These are phyloP conservation scores for Ctena decussata DNA, from an alignment of 2,888 invertebrate species.

Conservation along the genomic window DNA sequence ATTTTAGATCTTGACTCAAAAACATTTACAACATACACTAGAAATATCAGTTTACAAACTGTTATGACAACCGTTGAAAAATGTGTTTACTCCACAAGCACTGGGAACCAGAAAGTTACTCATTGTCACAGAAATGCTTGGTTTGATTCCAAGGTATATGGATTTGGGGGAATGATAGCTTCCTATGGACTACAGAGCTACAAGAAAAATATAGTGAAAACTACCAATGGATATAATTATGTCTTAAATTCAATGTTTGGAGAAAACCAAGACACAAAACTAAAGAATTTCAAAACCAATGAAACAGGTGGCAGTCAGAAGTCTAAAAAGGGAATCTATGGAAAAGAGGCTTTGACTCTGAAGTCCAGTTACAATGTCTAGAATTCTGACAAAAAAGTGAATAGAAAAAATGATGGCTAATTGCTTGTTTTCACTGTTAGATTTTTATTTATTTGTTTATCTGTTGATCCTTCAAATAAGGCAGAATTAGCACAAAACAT, in stretches of 20 bases:
- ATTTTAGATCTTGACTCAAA: slow-evolving; percentile 40
- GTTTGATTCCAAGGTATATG: slow-evolving; percentile 37
- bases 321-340: background rate
- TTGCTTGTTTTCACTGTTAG: too few relatives aligned
- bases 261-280: background rate
- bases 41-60: slow-evolving; percentile 58
- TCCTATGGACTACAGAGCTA: slow-evolving; percentile 45
- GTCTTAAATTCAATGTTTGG: slow-evolving; percentile 43
- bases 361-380: too few relatives aligned
- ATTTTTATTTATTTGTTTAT: too few relatives aligned
- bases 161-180: slow-evolving; percentile 46
- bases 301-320: background rate
- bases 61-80: slow-evolving; percentile 49
- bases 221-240: slow-evolving; percentile 43
- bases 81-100: background rate
- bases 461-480: too few relatives aligned
- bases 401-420: too few relatives aligned
- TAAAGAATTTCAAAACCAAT: background rate
- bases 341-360: background rate
- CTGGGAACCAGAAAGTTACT: background rate
- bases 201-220: slow-evolving; percentile 26
- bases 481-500: too few relatives aligned
- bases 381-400: too few relatives aligned
- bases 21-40: slow-evolving; percentile 56
- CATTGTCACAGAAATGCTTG: slow-evolving; percentile 36